These are phyloP conservation scores for Bombylius discolor DNA, from an alignment of 2,888 invertebrate genomes.

Conservation along the genomic window DNA sequence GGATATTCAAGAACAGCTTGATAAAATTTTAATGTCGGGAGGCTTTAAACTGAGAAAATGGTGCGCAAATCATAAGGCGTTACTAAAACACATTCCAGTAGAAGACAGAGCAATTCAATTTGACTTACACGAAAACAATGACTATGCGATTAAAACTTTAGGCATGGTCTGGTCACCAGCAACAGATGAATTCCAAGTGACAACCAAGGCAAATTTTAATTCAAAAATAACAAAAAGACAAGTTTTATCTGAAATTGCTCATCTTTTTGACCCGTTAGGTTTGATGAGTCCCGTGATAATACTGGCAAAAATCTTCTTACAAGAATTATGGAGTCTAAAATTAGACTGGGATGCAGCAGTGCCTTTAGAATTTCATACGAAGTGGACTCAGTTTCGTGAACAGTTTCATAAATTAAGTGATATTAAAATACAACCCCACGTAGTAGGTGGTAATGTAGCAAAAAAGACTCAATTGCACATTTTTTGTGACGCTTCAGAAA, in stretches of 20 bases:
- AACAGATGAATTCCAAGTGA: not conserved
- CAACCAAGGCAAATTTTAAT: not conserved
- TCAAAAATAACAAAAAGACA: not conserved
- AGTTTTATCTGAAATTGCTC: not conserved
- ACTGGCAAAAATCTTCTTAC: not conserved
- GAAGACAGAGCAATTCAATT: not conserved
- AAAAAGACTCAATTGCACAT: conserved; percentile 14
- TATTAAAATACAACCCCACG: too few species aligned
- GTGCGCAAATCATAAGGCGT: conserved; percentile 3
- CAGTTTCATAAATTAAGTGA: not conserved
- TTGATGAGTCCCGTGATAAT: not conserved
- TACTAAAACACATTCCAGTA: not conserved
- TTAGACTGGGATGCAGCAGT: not conserved
- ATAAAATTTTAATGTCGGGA: conserved; percentile 2
- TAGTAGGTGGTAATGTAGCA: not conserved
- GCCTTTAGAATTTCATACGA: not conserved
- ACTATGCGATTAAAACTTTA: not conserved
- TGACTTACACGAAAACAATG: not conserved
- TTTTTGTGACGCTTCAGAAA: conserved; percentile 8
- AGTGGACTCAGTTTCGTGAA: not conserved
- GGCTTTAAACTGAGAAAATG: conserved; percentile 7
- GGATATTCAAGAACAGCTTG: conserved; percentile 4
- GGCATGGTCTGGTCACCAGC: not conserved
- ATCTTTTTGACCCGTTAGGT: not conserved
- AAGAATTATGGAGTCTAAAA: not conserved